Percentiles rank a stretch among this genome's conserved stretches.
These are phyloP conservation scores for Galemys pyrenaicus DNA, from an alignment of 2,113 vertebrate genomes.

Conservation along the genomic window DNA sequence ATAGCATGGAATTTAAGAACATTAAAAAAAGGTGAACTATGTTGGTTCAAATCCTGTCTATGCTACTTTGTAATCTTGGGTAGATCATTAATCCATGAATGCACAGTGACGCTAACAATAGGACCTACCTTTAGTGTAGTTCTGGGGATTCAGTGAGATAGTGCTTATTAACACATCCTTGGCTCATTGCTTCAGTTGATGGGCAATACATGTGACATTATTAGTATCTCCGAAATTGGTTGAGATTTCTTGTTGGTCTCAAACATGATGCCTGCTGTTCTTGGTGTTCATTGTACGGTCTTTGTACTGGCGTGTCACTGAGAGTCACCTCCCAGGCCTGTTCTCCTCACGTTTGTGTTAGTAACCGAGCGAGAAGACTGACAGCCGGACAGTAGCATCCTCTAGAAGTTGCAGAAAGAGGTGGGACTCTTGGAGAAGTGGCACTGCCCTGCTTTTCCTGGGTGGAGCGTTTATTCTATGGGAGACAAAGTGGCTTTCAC, in stretches of 20 bases:
- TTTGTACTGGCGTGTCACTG: rapidly evolving
- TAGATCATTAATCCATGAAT: not conserved
- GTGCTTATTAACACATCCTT: not conserved
- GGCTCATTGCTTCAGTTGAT: not conserved
- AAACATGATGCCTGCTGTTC: not conserved
- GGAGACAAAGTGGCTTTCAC: constrained; percentile 64
- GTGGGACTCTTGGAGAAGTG: not conserved
- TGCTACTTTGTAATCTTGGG: not conserved
- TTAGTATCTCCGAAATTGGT: not conserved
- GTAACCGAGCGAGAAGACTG: not conserved
- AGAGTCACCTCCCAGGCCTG: not conserved
- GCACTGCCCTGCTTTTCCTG: constrained; percentile 40
- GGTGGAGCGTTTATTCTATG: not conserved
- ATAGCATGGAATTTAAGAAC: not conserved
- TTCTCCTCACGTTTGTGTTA: not conserved
- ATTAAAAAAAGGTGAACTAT: not conserved
- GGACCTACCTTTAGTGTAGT: not conserved
- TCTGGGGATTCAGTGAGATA: not conserved
- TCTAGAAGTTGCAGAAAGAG: not conserved
- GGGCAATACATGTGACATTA: not conserved
- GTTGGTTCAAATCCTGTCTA: not conserved
- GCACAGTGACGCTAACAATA: not conserved
- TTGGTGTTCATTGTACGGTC: not conserved
- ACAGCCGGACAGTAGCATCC: not conserved
- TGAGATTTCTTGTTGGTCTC: not conserved